Evolutionary conservation across 2,888 invertebrate genomes (phyloP), one percentile per base, ranked within the genome.

Genomic region (Athalia cordata): DNA sequence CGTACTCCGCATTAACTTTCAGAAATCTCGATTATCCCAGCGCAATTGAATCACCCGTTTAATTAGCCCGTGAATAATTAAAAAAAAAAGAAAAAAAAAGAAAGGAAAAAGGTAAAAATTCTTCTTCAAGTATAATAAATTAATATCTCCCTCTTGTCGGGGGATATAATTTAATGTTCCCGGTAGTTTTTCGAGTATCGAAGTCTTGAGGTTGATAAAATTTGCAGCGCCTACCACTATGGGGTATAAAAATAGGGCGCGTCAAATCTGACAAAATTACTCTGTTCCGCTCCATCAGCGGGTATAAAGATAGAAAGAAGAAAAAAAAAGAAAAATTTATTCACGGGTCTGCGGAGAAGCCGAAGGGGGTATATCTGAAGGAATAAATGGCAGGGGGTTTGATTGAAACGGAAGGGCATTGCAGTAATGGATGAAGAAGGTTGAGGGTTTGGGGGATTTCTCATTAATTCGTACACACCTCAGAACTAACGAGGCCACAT

Each of bases 391-490:
- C 8, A n/a, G 47, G 43, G 45, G 70, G 45, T 6, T 15, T 45
- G 68, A 68, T 68, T 55, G 15, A 52, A 43, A 11, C 55, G 68
- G 68, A 68, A 68, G 52, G 29, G 72, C 47, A 72, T 13, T 45
- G 72, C 57, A 57, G 72, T 72, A 72, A 72, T 72, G 72, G 72
- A 57, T 72, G 57, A 72, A 72, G 57, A n/a, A 47, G 72, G 13
- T 45, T 57, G 52, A 59, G 72, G 72, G 57, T 72, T 55, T 68
- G 68, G 72, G 59, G 57, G 59, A 57, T 59, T 59, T 59, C 72
- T 72, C 72, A 72, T 72, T 72, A 72, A 72, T 72, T 72, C 72
- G 72, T 72, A 72, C 72, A 72, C 72, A 72, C 57, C 72, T 68
- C 68, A 55, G 72, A 52, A 59, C 57, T 59, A 59, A 47, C 72